These are phyloP conservation scores for Macrophya annulata DNA, from an alignment of 2,888 invertebrate genomes.

Conservation along the genomic window DNA sequence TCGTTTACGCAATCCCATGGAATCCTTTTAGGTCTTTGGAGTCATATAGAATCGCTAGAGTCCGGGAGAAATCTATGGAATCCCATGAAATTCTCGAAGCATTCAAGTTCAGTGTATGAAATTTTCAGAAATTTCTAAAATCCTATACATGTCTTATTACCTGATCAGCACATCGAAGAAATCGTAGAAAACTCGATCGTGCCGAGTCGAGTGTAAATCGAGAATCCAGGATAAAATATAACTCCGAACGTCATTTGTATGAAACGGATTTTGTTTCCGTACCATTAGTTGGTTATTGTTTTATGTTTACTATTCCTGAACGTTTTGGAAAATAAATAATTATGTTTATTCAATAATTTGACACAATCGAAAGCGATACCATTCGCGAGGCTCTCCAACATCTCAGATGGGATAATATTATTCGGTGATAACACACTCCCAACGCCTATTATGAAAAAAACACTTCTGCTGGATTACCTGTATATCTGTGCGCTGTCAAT, in stretches of 20 bases:
- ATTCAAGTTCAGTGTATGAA: no score
- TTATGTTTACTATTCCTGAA: slow-evolving; percentile 21
- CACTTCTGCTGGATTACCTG: slow-evolving; percentile 39
- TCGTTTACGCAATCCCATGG: no score
- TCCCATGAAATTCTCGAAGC: no score
- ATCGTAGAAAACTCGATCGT: not conserved
- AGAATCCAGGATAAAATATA: slow-evolving; percentile 5
- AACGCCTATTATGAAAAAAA: slow-evolving; percentile 51
- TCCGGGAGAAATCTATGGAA: no score
- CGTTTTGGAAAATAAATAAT: slow-evolving; percentile 16
- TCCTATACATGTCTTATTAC: no score
- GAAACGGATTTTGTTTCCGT: slow-evolving; percentile 8
- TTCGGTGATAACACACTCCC: slow-evolving; percentile 20
- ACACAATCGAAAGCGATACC: not conserved
- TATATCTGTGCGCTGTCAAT: slow-evolving; percentile 49
- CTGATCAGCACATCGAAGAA: not conserved
- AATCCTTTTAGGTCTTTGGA: no score
- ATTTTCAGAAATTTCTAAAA: no score
- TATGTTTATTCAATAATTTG: slow-evolving; percentile 31
- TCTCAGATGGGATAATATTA: slow-evolving; percentile 36
- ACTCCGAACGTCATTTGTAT: slow-evolving; percentile 8
- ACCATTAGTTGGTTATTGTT: slow-evolving; percentile 24
- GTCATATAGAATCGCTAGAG: no score
- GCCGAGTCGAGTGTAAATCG: slow-evolving; percentile 10
- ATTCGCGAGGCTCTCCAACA: slow-evolving; percentile 24